Base-by-base conservation (phyloP, 2,113 vertebrate genomes). In the Peromyscus polionotus region DNA sequence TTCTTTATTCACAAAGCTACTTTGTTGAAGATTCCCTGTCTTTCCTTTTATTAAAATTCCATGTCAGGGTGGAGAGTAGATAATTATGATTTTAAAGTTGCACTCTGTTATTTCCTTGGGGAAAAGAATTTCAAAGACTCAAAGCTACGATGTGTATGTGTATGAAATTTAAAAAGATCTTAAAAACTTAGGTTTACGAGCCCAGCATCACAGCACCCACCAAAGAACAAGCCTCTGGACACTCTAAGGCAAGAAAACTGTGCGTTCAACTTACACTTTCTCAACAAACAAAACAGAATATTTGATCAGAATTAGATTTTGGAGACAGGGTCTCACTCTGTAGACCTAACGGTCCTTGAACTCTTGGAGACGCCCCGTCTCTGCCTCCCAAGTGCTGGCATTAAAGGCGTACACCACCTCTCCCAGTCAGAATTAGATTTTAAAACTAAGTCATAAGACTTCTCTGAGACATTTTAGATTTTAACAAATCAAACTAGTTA, bases 61-160 rank as follows among this genome's bases (percentile, higher is more conserved):
- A 33, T 92, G 51, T 28, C 28, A 92, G 28, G 2, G 7, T 90
- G 7, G 28, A 19, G 3, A 90, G 19, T 76, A 75, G 90, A 90
- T 95, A 95, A 93, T 88, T 61, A 61, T 76, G 22, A 63, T 89
- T 95, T 54, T 59, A 67, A 95, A 85, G 57, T 45, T 95, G 31
- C 20, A 39, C 6, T 31, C 33, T 92, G 24, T 39, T 93, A 75
- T 61, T 91, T 59, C 61, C 48, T 80, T 96, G 81, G 26, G 54
- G 9, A 65, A 79, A 81, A 94, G 68, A 33, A 77, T 19, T 72
- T 72, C 39, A 88, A 73, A 95, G 36, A 88, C 61, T 81, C 79
- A 51, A 85, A 87, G 36, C 75, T 94, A 45, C 51, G 0, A 75
- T 95, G n/a, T 45, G 11, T 81, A 0, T 92, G 5, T 93, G 39